Base-by-base conservation (phyloP, 1,140 invertebrate species). In the Odontomachus brunneus region DNA sequence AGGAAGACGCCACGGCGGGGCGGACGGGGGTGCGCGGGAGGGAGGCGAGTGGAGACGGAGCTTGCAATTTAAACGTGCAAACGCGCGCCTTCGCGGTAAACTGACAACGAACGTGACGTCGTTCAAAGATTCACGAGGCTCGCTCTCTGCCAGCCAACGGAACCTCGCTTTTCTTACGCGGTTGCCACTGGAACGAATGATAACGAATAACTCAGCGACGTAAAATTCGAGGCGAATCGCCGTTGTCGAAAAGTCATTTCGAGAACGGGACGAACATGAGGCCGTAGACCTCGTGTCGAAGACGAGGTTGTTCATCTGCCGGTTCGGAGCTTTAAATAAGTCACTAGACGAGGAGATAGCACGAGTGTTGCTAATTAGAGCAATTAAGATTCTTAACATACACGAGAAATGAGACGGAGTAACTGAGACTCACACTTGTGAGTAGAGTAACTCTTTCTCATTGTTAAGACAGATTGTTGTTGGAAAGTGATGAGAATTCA, bases 21-120 rank as follows among this genome's bases (percentile, higher is more conserved):
- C 2, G 44, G 17, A 17, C 17, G 15, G 59, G 15, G 38, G 14
- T 11, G 38, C 38, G 14, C 1, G 24, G 26, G 19, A 59, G 48
- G 24, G 49, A 17, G 57, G 60, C 65, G 26, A 78, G 55, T 51
- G 66, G 59, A 59, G 51, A 73, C 59, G 44, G 69, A 55, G 59
- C 48, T 73, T 65, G 65, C 62, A 57, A 88, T 73, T 86, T 81
- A 73, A 85, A 88, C 86, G 62, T 83, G 86, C 80, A 83, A 88
- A 88, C 87, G 86, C 72, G 67, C 66, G 59, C 44, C 60, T 72
- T 74, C 83, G 29, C 51, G 69, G 51, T 91, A 88, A 91, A 89
- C 87, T 91, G 90, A 90, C 90, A 91, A 87, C 65, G 80, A 88
- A 91, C 88, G 88, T 89, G 90, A 91, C 90, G 84, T 83, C 62